These are phyloP conservation scores for Odontamblyopus lacepedii DNA, from an alignment of 2,797 vertebrate genomes.

Conservation along the genomic window DNA sequence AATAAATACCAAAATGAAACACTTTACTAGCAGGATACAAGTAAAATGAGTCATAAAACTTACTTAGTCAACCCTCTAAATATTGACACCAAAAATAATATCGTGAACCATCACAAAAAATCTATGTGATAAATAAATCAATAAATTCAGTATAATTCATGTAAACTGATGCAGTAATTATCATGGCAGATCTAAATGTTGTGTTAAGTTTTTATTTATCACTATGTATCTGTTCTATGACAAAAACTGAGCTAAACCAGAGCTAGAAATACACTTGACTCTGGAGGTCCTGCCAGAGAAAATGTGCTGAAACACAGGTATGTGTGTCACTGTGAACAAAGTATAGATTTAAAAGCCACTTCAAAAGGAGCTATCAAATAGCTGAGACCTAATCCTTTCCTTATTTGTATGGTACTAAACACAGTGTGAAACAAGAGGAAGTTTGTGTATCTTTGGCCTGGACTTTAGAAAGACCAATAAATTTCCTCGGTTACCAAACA, in stretches of 20 bases:
- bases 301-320: slow-evolving; percentile 37
- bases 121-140: too few relatives aligned
- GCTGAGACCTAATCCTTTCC: slow-evolving; percentile 59
- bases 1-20: too few relatives aligned
- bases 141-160: too few relatives aligned
- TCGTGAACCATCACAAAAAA: too few relatives aligned
- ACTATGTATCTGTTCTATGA: neutral
- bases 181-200: neutral
- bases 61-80: too few relatives aligned
- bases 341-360: slow-evolving; percentile 54
- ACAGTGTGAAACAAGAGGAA: slow-evolving; percentile 47
- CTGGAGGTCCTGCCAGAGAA: slow-evolving; percentile 24
- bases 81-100: too few relatives aligned
- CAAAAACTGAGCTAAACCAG: neutral
- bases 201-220: neutral
- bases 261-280: slow-evolving; percentile 26
- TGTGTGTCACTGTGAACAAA: slow-evolving; percentile 55
- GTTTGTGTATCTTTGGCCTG: slow-evolving; percentile 41
- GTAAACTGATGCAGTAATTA: too few relatives aligned
- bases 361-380: slow-evolving; percentile 59
- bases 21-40: too few relatives aligned
- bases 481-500: slow-evolving; percentile 69
- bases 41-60: too few relatives aligned
- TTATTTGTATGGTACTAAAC: slow-evolving; percentile 62
- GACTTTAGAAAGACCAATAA: slow-evolving; percentile 60